Base-by-base conservation (phyloP, 2,113 vertebrate species). In the Gymnorhina tibicen region DNA sequence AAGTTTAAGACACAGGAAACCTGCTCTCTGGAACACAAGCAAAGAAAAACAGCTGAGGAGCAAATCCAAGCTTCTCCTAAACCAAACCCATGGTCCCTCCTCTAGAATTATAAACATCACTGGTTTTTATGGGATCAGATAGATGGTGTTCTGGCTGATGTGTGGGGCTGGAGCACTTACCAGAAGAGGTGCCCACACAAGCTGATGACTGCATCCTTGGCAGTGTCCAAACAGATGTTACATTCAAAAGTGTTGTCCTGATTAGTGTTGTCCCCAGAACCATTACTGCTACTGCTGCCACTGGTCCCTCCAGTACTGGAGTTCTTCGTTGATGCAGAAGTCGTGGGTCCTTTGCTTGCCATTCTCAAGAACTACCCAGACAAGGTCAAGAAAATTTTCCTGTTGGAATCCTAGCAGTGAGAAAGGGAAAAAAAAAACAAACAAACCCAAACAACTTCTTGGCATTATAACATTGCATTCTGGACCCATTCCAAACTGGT, bases 191-290 rank as follows among this genome's bases (percentile, higher is more conserved):
- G 99, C 72, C 99, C 99, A 52, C 99, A 99, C 52, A 99, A 97
- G 96, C 99, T 99, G 95, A 99, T 99, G 87, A 99, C 99, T 3
- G 99, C 99, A 30, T 99, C 99, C 97, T 99, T 99, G 67, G 99
- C 99, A 16, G 99, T 99, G 97, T 99, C 99, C 98, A 99, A 96
- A 76, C 99, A 99, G 95, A 99, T 99, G 91, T 99, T 99, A 73
- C 99, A 99, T 94, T 99, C 99, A 2, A 99, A 99, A 4, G 99
- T 99, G 92, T 99, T 99, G 97, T 99, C 99, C 97, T 99, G 99
- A 66, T 95, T 98, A 44, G 98, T 67, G 5, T 89, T 97, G 50
- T 99, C 99, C 16, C 98, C 98, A 32, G 98, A 46, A 30, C 97
- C 97, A 11, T 98, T 98, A 44, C 97, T 97, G 92, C 96, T 97